phyloP scores from a whole-genome alignment of 35 echinoderm and acorn worm species.

The Hemicentrotus pulcherrimus region DNA sequence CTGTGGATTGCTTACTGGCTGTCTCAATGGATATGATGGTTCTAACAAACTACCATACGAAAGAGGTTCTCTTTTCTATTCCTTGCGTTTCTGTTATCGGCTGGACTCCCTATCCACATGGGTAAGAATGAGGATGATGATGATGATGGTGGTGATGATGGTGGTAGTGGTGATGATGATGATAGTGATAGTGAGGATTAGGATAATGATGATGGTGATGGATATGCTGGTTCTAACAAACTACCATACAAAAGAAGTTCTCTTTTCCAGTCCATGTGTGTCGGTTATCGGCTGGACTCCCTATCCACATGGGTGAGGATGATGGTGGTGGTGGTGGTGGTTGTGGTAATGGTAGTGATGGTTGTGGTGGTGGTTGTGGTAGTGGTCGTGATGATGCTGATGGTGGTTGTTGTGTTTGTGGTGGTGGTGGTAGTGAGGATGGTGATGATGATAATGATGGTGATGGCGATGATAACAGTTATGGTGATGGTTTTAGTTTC shows the following conservation, averaged over 20 bases:
- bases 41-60: conserved; percentile 56
- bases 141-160: background rate
- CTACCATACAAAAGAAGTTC: conserved; percentile 49
- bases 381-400: too few species aligned
- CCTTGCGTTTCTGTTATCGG: conserved; percentile 88
- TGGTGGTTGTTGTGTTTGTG: too few species aligned
- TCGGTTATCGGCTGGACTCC: conserved; percentile 96
- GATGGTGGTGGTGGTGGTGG: background rate
- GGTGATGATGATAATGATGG: too few species aligned
- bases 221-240: conserved; percentile 49
- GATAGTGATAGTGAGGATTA: background rate
- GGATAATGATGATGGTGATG: background rate
- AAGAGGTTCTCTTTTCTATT: conserved; percentile 77
- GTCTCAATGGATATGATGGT: conserved; percentile 85
- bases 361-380: too few species aligned
- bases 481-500: too few species aligned
- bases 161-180: background rate
- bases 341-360: background rate
- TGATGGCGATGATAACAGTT: too few species aligned
- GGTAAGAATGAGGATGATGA: conserved; percentile 52
- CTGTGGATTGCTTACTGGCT: conserved; percentile 77
- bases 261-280: conserved; percentile 81
- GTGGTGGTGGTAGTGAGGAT: too few species aligned
- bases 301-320: conserved; percentile 69
- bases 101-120: conserved; percentile 82